Percentiles rank a stretch among this genome's conserved stretches.
These are phyloP conservation scores for Nylanderia fulva DNA, from an alignment of 1,140 invertebrate genomes.

Conservation along the genomic window DNA sequence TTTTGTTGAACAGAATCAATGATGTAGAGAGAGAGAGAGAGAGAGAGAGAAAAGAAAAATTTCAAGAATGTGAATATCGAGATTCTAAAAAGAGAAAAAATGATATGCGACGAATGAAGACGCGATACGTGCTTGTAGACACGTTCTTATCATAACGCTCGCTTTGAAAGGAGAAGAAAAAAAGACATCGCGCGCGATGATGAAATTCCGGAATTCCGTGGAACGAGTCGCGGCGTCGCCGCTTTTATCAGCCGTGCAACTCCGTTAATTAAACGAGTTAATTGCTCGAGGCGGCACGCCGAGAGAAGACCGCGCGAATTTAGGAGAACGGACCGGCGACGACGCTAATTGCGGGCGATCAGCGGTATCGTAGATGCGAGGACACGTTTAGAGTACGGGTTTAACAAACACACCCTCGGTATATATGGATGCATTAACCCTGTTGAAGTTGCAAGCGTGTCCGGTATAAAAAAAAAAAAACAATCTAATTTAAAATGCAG, in stretches of 20 bases:
- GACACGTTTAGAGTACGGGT: slow-evolving; percentile 1
- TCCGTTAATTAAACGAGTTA: slow-evolving; percentile 73
- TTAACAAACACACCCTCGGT: slow-evolving; percentile 20
- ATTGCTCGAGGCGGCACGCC: slow-evolving; percentile 60
- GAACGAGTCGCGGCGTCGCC: slow-evolving; percentile 27
- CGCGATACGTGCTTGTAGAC: slow-evolving; percentile 4
- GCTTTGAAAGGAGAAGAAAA: slow-evolving; percentile 6
- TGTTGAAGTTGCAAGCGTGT: background rate
- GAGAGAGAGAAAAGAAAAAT: background rate
- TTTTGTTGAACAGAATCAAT: too few species aligned
- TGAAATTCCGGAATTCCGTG: slow-evolving; percentile 50
- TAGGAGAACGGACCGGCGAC: slow-evolving; percentile 25
- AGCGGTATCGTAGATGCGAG: slow-evolving; percentile 13
- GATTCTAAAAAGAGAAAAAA: background rate
- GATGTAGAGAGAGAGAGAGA: too few species aligned
- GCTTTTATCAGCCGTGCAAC: slow-evolving; percentile 20
- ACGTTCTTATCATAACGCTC: slow-evolving; percentile 14
- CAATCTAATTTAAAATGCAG: slow-evolving; percentile 17
- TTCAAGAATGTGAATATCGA: background rate
- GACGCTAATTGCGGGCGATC: slow-evolving; percentile 47
- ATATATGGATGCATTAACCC: background rate
- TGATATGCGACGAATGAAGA: background rate
- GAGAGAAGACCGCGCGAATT: slow-evolving; percentile 58
- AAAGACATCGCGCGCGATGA: background rate
- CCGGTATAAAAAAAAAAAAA: background rate